These are phyloP conservation scores for Arenicola marina DNA, from an alignment of 2,888 invertebrate genomes.

Conservation along the genomic window DNA sequence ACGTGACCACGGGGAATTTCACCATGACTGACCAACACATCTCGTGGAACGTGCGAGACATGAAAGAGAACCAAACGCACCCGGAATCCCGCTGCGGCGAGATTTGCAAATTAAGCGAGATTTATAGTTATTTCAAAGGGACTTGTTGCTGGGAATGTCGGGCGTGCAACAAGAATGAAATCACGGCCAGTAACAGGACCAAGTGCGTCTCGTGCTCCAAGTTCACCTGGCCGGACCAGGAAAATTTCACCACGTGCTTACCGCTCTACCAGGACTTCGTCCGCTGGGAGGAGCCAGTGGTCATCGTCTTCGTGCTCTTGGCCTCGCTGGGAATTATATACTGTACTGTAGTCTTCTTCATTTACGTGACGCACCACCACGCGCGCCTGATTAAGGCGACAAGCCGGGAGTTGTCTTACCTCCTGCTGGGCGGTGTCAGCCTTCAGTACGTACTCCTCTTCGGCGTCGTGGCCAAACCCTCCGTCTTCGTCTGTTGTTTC, in stretches of 20 bases:
- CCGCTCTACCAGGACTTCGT: slow-evolving; percentile 17
- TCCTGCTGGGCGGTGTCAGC: slow-evolving; percentile 47
- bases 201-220: slow-evolving; percentile 40
- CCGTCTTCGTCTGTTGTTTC: slow-evolving; percentile 39
- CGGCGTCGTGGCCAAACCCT: slow-evolving; percentile 43
- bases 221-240: slow-evolving; percentile 32
- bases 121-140: slow-evolving; percentile 44
- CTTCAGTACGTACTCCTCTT: slow-evolving; percentile 44
- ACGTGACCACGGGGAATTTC: slow-evolving; percentile 35
- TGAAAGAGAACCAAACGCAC: background rate
- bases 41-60: slow-evolving; percentile 13
- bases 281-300: slow-evolving; percentile 28
- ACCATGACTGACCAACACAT: slow-evolving; percentile 28
- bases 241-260: slow-evolving; percentile 16
- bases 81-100: slow-evolving; percentile 31
- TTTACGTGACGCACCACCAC: slow-evolving; percentile 29
- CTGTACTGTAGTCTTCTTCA: slow-evolving; percentile 29
- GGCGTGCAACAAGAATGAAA: slow-evolving; percentile 45
- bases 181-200: slow-evolving; percentile 39
- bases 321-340: slow-evolving; percentile 28
- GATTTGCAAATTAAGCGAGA: slow-evolving; percentile 34
- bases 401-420: slow-evolving; percentile 47
- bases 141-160: slow-evolving; percentile 52
- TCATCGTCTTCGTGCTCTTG: slow-evolving; percentile 20
- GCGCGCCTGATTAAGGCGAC: slow-evolving; percentile 52